These are phyloP conservation scores for Homalodisca vitripennis DNA, from an alignment of 1,140 invertebrate species.

Conservation along the genomic window DNA sequence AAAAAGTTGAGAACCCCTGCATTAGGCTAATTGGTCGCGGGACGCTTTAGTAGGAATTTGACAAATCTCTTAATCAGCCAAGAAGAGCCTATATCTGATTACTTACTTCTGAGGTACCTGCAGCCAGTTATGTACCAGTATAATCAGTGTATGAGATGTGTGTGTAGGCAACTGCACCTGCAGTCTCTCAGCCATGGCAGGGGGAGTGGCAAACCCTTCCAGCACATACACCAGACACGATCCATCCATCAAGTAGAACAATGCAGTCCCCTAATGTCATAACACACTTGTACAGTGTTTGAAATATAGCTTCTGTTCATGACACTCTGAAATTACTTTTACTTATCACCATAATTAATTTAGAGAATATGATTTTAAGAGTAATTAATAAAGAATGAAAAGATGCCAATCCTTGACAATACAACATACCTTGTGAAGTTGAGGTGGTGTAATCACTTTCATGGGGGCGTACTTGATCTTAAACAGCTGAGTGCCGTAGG, in stretches of 20 bases:
- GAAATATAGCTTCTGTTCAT: background rate
- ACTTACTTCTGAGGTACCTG: background rate
- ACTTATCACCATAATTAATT: too few relatives aligned
- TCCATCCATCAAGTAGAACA: background rate
- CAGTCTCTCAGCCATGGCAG: background rate
- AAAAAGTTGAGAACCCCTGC: too few relatives aligned
- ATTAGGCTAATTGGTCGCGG: too few relatives aligned
- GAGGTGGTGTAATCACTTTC: background rate
- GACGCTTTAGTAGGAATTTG: too few relatives aligned
- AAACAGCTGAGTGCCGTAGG: conserved; percentile 9
- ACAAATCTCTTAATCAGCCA: too few relatives aligned
- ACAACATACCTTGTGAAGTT: conserved; percentile 5
- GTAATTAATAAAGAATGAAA: too few relatives aligned
- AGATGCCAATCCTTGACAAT: too few relatives aligned
- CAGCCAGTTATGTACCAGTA: conserved; percentile 3
- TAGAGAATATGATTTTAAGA: too few relatives aligned
- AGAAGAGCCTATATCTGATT: too few relatives aligned
- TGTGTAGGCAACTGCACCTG: background rate
- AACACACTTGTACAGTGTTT: background rate
- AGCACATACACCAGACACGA: conserved; percentile 1
- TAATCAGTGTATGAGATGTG: background rate
- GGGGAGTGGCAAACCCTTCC: background rate
- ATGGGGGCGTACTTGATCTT: background rate
- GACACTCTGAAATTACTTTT: too few relatives aligned
- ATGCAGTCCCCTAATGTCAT: background rate